Conservation (phyloP, 2,888 invertebrate genomes). For the Bellardia pandia region DNA sequence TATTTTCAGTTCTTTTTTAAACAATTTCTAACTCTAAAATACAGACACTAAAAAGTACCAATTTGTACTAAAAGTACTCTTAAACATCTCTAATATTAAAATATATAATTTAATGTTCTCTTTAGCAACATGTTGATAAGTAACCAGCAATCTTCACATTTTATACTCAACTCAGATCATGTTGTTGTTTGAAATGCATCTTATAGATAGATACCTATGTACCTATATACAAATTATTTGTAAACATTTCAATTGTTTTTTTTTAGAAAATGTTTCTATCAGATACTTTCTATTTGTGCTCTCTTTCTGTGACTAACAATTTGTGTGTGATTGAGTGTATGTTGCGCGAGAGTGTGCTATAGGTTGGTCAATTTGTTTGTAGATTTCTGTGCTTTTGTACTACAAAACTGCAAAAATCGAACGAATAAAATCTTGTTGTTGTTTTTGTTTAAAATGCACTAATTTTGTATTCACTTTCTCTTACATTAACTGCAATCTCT, state of each 20-base stretch:
- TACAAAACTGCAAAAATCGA: slow-evolving; percentile 63
- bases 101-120: not conserved
- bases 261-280: slow-evolving; percentile 38
- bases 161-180: slow-evolving; percentile 40
- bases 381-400: slow-evolving; percentile 40
- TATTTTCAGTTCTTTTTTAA: no score
- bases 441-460: slow-evolving; percentile 9
- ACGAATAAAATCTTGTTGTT: slow-evolving; percentile 15
- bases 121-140: slow-evolving; percentile 56
- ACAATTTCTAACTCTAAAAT: no score
- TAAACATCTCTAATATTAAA: slow-evolving; percentile 10
- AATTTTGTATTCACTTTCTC: slow-evolving; percentile 1
- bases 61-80: slow-evolving; percentile 25
- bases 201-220: not conserved
- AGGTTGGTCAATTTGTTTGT: slow-evolving; percentile 15
- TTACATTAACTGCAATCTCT: slow-evolving; percentile 4
- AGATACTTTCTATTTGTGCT: slow-evolving; percentile 64
- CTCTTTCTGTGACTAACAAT: not conserved
- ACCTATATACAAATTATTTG: not conserved
- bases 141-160: not conserved
- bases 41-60: not conserved
- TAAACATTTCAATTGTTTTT: slow-evolving; percentile 27
- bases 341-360: not conserved
- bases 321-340: not conserved
- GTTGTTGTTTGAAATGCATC: slow-evolving; percentile 19